These are phyloP conservation scores for Lates japonicus DNA, from an alignment of 2,797 vertebrate genomes.

Conservation along the genomic window DNA sequence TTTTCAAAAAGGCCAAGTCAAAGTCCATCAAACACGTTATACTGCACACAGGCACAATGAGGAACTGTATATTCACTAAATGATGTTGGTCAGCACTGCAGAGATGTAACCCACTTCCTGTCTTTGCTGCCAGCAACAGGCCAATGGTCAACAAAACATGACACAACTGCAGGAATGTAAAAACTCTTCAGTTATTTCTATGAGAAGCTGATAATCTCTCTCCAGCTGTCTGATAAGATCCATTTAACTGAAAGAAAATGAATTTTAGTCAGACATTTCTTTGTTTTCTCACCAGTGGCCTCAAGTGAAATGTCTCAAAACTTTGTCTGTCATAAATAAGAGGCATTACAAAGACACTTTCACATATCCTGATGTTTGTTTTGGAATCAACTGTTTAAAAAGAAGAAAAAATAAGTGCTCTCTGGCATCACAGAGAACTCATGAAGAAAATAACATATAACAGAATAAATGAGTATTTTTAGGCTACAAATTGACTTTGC, in stretches of 20 bases:
- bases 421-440: too few relatives aligned
- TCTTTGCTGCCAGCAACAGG: slow-evolving; percentile 7
- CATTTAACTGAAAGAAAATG: not conserved
- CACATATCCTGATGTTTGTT: not conserved
- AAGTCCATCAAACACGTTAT: slow-evolving; percentile 15
- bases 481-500: too few relatives aligned
- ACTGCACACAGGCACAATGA: slow-evolving; percentile 19
- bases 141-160: slow-evolving; percentile 20
- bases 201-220: slow-evolving; percentile 8
- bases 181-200: not conserved
- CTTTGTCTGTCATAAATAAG: not conserved
- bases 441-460: too few relatives aligned
- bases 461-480: not conserved
- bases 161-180: slow-evolving; percentile 8
- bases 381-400: not conserved
- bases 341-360: too few relatives aligned
- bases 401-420: too few relatives aligned
- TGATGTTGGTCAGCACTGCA: not conserved
- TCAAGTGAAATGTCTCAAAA: not conserved
- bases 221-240: slow-evolving; percentile 1
- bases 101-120: slow-evolving; percentile 47
- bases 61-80: slow-evolving; percentile 24
- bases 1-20: slow-evolving; percentile 1
- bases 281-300: too few relatives aligned
- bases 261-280: not conserved